phyloP scores from a whole-genome alignment of 1,140 invertebrate genomes.

The Zaprionus ornatus region DNA sequence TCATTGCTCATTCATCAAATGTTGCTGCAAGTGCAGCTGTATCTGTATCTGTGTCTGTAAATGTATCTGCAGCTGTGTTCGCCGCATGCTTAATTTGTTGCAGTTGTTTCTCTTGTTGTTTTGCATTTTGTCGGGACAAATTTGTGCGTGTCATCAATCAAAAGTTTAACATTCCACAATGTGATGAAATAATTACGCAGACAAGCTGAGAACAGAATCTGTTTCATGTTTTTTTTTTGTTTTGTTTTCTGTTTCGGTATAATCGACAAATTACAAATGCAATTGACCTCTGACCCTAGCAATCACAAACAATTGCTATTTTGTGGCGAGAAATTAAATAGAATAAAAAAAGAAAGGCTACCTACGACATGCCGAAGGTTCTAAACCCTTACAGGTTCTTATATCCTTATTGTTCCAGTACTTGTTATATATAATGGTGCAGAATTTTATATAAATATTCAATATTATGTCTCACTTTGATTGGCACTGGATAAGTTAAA shows the following conservation, averaged over 20 bases:
- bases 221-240: background rate
- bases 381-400: too few relatives aligned
- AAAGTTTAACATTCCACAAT: conserved; percentile 58
- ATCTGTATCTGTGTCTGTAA: conserved; percentile 12
- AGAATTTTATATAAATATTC: too few relatives aligned
- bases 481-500: too few relatives aligned
- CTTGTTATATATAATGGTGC: too few relatives aligned
- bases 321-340: background rate
- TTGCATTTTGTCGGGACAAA: conserved; percentile 72
- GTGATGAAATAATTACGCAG: conserved; percentile 68
- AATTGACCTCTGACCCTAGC: background rate
- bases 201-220: conserved; percentile 44
- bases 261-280: conserved; percentile 38
- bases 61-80: conserved; percentile 6
- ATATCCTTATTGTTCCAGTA: too few relatives aligned
- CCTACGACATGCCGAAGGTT: too few relatives aligned
- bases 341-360: too few relatives aligned
- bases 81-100: conserved; percentile 27
- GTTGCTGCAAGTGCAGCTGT: background rate
- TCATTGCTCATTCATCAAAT: conserved; percentile 51
- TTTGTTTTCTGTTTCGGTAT: background rate
- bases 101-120: conserved; percentile 44
- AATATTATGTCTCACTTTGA: too few relatives aligned
- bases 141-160: conserved; percentile 77
- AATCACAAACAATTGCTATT: background rate